Evolutionary conservation across 2,797 vertebrate species (phyloP), one percentile per base, ranked within the genome.

Genomic region (Sciurus vulgaris): DNA sequence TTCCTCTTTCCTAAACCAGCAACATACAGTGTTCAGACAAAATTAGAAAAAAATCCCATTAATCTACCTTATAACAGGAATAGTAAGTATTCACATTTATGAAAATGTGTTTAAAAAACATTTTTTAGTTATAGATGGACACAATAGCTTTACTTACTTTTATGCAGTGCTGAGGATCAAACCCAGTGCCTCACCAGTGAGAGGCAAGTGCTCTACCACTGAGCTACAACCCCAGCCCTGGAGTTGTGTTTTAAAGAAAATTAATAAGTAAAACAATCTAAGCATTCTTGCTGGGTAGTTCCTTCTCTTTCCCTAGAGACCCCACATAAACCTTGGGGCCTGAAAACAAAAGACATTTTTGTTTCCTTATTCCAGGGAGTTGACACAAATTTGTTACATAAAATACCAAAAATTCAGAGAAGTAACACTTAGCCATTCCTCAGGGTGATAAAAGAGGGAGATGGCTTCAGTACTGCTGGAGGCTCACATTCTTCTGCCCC

Each of bases 21-120:
- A 61, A 38, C 41, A 72, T 18, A 70, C 35, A 5, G 65, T 79
- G 69, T 20, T 88, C 67, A 78, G 65, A n/a, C 13, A 70, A 87
- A 86, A 93, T 38, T 41, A 87, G 38, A 56, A 33, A 72, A 91
- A 18, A 87, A 83, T 77, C 93, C 77, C n/a, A 91, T 84, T 69
- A 74, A 74, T 74, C 14, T 44, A 8, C 86, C 86, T 93, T 81
- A 65, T 22, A 49, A 56, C 79, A 82, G 44, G 9, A 83, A n/a
- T 24, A 69, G 3, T 35, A 79, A 69, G 14, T 35, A 79, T 59
- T 28, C 22, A 63, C 35, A 89, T 35, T 90, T 56, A 84, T 3
- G 14, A 95, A 56, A 18, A 56, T 56, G 54, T 56, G 54, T 56
- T 56, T 51, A 28, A 15, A 69, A 44, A 47, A 47, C 8, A 2